phyloP scores from a whole-genome alignment of 2,797 vertebrate species.

The Cheirogaleus major region DNA sequence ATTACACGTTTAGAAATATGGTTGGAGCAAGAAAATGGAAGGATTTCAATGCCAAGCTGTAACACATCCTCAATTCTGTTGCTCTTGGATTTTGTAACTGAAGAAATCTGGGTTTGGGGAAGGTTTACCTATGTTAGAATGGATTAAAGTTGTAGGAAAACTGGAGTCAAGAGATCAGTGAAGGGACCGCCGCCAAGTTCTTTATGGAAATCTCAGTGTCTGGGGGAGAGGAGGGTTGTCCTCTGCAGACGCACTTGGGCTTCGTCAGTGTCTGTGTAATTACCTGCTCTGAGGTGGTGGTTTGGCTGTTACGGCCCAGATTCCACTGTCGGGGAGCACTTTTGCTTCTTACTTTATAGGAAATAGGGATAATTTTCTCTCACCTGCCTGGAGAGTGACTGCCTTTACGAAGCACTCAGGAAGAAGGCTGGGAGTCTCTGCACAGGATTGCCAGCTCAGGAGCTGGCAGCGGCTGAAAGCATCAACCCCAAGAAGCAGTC shows the following conservation, averaged over 20 bases:
- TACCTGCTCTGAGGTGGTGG: not conserved
- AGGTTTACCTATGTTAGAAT: conserved; percentile 21
- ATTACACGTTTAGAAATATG: not conserved
- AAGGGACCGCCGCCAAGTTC: not conserved
- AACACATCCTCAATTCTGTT: not conserved
- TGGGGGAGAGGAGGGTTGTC: not conserved
- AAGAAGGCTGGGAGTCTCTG: not conserved
- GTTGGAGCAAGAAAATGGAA: not conserved
- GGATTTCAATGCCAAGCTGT: not conserved
- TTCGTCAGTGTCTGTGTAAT: not conserved
- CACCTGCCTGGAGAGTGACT: conserved; percentile 56
- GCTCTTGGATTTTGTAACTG: not conserved
- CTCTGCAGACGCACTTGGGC: not conserved
- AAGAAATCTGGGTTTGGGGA: not conserved
- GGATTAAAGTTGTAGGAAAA: not conserved
- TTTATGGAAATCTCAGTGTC: conserved; percentile 27
- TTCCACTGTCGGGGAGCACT: not conserved
- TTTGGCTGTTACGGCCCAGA: not conserved
- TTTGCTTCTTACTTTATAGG: not conserved
- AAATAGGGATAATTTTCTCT: conserved; percentile 37
- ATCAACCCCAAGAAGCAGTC: not conserved
- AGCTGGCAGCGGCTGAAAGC: not conserved
- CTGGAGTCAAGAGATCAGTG: not conserved
- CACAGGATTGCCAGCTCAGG: not conserved
- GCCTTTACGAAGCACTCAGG: conserved; percentile 1